These are phyloP conservation scores for Mungos mungo DNA, from an alignment of 2,113 vertebrate species.

Conservation along the genomic window DNA sequence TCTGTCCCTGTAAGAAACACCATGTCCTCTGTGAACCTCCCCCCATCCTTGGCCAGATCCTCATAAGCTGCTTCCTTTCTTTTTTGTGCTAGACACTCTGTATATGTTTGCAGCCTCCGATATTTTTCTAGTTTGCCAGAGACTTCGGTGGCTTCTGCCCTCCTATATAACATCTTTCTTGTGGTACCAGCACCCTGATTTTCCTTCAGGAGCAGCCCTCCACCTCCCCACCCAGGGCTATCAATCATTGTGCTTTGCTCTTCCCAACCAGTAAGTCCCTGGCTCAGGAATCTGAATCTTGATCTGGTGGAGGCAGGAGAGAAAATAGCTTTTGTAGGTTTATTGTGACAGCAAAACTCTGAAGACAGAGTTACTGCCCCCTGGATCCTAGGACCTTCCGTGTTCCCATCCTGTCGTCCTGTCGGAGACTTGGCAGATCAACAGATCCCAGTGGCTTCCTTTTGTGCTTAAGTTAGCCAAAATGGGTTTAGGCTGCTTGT, in stretches of 20 bases:
- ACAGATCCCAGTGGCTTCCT: background rate
- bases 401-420: background rate
- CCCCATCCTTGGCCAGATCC: background rate
- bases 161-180: background rate
- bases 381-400: background rate
- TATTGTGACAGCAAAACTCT: conserved; percentile 10
- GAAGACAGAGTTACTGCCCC: background rate
- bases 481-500: background rate
- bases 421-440: background rate
- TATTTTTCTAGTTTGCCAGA: background rate
- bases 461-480: background rate
- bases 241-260: background rate
- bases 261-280: background rate
- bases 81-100: background rate
- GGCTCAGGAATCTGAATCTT: conserved; percentile 1
- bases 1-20: conserved; percentile 87
- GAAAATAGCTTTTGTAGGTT: background rate
- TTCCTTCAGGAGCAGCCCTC: background rate
- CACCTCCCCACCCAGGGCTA: background rate
- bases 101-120: background rate
- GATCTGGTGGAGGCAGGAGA: background rate
- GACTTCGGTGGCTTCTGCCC: background rate
- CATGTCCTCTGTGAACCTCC: background rate
- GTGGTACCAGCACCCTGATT: background rate
- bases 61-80: background rate